These are phyloP conservation scores for Cynocephalus volans DNA, from an alignment of 2,113 vertebrate genomes.

Conservation along the genomic window DNA sequence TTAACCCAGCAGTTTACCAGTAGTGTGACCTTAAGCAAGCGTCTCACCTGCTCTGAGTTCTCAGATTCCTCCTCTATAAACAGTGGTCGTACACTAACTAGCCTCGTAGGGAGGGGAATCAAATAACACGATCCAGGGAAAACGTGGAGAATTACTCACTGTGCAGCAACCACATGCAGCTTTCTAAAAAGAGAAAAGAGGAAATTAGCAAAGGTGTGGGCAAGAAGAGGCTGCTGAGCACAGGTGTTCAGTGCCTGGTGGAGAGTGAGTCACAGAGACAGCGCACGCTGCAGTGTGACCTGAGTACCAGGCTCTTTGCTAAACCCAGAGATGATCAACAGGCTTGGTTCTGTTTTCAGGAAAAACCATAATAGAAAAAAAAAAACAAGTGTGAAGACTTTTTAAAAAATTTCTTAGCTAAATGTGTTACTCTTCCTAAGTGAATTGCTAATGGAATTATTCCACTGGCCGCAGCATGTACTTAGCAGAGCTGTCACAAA, in stretches of 20 bases:
- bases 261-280: neutral
- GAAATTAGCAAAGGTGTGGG: neutral
- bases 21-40: neutral
- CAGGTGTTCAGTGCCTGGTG: neutral
- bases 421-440: slow-evolving; percentile 64
- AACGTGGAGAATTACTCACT: neutral
- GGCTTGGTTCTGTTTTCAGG: slow-evolving; percentile 43
- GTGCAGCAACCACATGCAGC: neutral
- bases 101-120: neutral
- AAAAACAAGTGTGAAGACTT: neutral
- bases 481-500: slow-evolving; percentile 18
- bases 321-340: neutral
- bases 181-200: neutral
- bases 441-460: slow-evolving; percentile 35
- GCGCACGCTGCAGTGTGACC: neutral
- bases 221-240: neutral
- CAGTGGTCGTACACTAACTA: neutral
- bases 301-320: neutral
- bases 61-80: neutral
- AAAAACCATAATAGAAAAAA: slow-evolving; percentile 32
- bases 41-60: neutral
- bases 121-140: neutral
- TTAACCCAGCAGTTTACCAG: neutral
- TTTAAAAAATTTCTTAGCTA: neutral
- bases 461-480: neutral